Conservation (phyloP, 2,888 invertebrate genomes). For the Epistrophella euchroma region DNA sequence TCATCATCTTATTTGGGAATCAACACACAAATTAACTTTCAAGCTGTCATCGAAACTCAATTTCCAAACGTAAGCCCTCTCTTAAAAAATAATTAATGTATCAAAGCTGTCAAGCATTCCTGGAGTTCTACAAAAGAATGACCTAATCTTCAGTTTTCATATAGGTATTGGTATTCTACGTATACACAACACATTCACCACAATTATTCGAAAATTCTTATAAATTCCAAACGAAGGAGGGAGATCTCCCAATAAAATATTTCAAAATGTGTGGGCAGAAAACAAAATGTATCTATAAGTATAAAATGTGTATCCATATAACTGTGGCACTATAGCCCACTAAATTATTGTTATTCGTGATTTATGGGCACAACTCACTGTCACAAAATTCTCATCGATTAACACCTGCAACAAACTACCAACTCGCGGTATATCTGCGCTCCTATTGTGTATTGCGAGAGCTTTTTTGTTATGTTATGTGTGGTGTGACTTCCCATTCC, state of each 20-base stretch:
- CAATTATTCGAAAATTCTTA: background rate
- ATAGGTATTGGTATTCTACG: no score
- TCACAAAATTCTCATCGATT: constrained; percentile 72
- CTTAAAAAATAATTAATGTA: constrained; percentile 10
- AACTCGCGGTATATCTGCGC: constrained; percentile 3
- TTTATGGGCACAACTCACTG: constrained; percentile 71
- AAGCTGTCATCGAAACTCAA: background rate
- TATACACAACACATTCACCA: background rate
- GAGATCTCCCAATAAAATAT: constrained; percentile 12
- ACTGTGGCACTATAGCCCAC: constrained; percentile 22
- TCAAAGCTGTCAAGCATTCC: background rate
- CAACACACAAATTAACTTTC: background rate
- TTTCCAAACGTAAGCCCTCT: background rate
- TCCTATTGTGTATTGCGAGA: background rate
- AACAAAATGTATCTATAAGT: background rate
- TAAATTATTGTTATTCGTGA: constrained; percentile 72
- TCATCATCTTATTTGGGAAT: background rate
- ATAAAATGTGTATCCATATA: background rate
- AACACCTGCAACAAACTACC: constrained; percentile 63
- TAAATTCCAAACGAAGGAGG: constrained; percentile 30
- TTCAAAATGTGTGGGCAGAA: constrained; percentile 18
- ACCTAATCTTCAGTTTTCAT: constrained; percentile 23
- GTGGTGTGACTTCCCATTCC: constrained; percentile 2
- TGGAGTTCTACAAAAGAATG: background rate
- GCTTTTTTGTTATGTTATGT: constrained; percentile 18